These are phyloP conservation scores for Nestor notabilis DNA, from an alignment of 2,113 vertebrate species.

Conservation along the genomic window DNA sequence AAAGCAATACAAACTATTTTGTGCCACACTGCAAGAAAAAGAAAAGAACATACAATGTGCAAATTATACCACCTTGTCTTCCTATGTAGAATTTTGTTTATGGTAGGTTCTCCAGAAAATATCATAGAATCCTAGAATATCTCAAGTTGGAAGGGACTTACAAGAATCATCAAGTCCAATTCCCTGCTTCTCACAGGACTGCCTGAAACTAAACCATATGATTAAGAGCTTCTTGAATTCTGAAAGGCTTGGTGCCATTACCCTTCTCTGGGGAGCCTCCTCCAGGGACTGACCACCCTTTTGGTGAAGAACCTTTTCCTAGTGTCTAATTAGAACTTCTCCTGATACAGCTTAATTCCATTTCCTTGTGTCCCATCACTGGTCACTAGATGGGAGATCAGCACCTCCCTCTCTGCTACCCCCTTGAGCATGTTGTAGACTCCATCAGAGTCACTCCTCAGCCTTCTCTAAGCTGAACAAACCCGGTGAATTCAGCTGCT, in stretches of 20 bases:
- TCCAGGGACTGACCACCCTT: fast-evolving
- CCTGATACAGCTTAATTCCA: background rate
- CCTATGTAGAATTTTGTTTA: background rate
- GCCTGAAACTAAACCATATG: background rate
- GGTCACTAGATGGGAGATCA: background rate
- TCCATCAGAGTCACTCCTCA: background rate
- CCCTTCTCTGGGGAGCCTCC: background rate
- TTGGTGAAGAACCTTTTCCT: background rate
- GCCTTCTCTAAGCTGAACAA: background rate
- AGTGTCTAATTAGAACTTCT: background rate
- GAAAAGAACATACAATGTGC: background rate
- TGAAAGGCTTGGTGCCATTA: background rate
- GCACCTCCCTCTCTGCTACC: fast-evolving
- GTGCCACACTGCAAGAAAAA: background rate
- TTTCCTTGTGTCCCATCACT: background rate
- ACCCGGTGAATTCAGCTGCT: background rate
- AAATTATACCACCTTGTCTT: background rate
- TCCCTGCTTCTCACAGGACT: background rate
- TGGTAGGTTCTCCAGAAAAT: background rate
- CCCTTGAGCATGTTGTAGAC: background rate
- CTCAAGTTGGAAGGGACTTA: background rate
- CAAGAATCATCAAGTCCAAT: background rate
- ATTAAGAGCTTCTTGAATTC: background rate
- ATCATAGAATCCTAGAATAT: background rate
- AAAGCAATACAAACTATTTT: background rate